Evolutionary conservation across 2,888 invertebrate genomes (phyloP).

Genomic region (Sinopyrophorus schimmeli): DNA sequence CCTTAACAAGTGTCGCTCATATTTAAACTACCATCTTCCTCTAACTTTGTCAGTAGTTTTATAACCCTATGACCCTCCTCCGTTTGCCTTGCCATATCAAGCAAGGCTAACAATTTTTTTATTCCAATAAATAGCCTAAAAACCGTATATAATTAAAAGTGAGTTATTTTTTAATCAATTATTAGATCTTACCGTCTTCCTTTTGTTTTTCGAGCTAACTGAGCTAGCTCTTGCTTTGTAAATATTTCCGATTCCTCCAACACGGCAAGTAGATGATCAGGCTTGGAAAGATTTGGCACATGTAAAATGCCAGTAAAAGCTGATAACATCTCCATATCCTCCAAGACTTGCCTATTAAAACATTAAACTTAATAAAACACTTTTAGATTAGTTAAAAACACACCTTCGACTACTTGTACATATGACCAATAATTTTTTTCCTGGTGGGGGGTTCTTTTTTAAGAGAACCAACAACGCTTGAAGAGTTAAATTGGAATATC

Average conservation of each 20-base stretch:
- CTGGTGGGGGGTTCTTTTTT: slow-evolving; percentile 93
- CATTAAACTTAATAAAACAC: no score
- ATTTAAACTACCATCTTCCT: slow-evolving; percentile 87
- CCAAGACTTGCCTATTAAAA: slow-evolving; percentile 77
- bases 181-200: slow-evolving; percentile 71
- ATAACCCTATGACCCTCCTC: slow-evolving; percentile 77
- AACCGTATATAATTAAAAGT: no score
- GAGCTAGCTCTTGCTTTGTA: slow-evolving; percentile 70
- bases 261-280: slow-evolving; percentile 82
- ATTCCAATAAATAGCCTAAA: slow-evolving; percentile 91
- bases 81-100: slow-evolving; percentile 92
- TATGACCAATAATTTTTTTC: slow-evolving; percentile 88
- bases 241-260: slow-evolving; percentile 82
- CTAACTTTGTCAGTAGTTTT: slow-evolving; percentile 89
- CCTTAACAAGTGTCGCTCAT: slow-evolving; percentile 34
- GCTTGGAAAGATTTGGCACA: slow-evolving; percentile 85
- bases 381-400: no score
- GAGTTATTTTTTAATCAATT: no score
- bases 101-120: slow-evolving; percentile 89
- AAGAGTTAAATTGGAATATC: slow-evolving; percentile 95
- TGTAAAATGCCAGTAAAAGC: slow-evolving; percentile 91
- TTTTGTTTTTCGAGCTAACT: slow-evolving; percentile 73
- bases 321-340: slow-evolving; percentile 93
- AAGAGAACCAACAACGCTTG: slow-evolving; percentile 93
- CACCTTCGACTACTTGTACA: slow-evolving; percentile 94